Conservation (phyloP, 2,888 invertebrate species). For the Melanophora roralis region DNA sequence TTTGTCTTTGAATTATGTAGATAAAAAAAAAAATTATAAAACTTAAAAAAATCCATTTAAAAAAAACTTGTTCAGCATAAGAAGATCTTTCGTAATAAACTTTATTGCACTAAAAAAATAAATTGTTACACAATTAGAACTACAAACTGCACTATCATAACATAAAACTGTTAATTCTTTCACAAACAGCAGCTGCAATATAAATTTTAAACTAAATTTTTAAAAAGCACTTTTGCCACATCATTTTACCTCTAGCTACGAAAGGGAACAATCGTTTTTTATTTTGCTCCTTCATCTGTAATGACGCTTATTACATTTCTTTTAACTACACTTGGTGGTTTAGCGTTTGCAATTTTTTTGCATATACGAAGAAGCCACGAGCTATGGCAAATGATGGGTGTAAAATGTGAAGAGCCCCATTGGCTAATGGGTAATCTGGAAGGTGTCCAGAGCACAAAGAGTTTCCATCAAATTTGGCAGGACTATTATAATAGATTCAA, state of each 20-base stretch:
- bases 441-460: slow-evolving; percentile 43
- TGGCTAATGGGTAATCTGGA: slow-evolving; percentile 57
- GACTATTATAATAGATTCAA: slow-evolving; percentile 68
- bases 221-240: background rate
- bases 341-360: slow-evolving; percentile 19
- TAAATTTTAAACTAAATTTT: no score
- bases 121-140: no score
- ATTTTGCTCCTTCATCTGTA: background rate
- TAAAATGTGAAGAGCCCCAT: slow-evolving; percentile 63
- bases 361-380: slow-evolving; percentile 30
- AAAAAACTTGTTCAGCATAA: no score
- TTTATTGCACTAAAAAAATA: no score
- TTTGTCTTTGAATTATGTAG: no score
- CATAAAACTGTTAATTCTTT: no score
- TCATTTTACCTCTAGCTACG: slow-evolving; percentile 6
- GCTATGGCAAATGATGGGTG: slow-evolving; percentile 65
- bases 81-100: no score
- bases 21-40: no score
- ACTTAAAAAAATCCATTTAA: no score
- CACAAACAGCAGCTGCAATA: no score
- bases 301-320: slow-evolving; percentile 35
- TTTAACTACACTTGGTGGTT: slow-evolving; percentile 16
- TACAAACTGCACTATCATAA: no score
- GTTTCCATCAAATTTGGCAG: slow-evolving; percentile 56
- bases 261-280: background rate